Evolutionary conservation across 2,113 vertebrate species (phyloP).

Genomic region (Phylloscopus whistleri): DNA sequence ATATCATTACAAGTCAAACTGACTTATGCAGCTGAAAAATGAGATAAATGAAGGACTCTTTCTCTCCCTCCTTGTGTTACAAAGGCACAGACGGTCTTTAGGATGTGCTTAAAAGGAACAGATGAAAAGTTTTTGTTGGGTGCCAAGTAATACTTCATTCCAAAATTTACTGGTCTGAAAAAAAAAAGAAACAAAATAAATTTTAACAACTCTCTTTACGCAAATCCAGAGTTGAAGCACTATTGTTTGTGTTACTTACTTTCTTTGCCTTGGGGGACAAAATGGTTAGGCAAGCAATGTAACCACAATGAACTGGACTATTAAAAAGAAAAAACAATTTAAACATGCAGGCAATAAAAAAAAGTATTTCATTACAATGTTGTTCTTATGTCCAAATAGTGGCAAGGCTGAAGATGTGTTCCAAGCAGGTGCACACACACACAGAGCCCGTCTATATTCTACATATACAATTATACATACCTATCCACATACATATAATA

Average conservation of each 20-base stretch:
- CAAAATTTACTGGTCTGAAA: background rate
- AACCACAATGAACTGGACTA: background rate
- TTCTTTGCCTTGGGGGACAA: background rate
- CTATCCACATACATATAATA: background rate
- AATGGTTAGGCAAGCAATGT: accelerated
- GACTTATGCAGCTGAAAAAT: background rate
- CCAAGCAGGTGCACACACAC: background rate
- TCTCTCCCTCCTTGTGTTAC: background rate
- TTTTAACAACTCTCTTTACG: background rate
- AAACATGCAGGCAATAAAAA: background rate
- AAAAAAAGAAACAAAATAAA: background rate
- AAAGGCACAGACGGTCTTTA: background rate
- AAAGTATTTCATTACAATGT: background rate
- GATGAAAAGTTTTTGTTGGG: background rate
- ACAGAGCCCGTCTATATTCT: background rate
- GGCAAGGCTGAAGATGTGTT: background rate
- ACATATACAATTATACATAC: background rate
- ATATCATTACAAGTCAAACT: background rate
- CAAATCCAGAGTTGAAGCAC: background rate
- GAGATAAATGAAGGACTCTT: background rate
- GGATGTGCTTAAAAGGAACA: background rate
- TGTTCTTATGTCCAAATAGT: background rate
- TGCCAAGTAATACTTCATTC: background rate
- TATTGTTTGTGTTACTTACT: background rate
- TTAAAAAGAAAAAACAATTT: slow-evolving; percentile 1